These are phyloP conservation scores for Glyphotaelius pellucidus DNA, from an alignment of 2,888 invertebrate genomes.

Conservation along the genomic window DNA sequence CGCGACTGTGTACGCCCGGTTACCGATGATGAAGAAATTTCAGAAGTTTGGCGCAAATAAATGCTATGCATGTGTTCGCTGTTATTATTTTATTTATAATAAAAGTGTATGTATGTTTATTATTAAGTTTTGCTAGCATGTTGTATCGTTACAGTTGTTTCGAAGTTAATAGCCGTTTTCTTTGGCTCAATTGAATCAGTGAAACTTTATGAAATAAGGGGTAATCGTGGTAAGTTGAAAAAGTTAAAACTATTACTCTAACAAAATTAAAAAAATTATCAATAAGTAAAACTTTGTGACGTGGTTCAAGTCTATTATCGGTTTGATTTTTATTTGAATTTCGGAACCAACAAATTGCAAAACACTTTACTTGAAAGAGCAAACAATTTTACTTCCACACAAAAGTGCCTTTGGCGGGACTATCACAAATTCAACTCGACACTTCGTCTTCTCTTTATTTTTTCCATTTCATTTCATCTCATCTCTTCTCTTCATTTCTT, in stretches of 20 bases:
- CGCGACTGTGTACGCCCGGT: background rate
- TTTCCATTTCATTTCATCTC: too few species aligned
- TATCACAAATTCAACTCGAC: too few species aligned
- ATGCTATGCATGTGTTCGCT: too few species aligned
- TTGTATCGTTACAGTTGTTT: background rate
- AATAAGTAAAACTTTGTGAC: background rate
- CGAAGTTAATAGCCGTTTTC: background rate
- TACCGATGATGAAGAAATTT: conserved; percentile 14
- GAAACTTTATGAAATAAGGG: background rate
- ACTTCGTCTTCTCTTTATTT: too few species aligned
- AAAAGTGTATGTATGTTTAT: too few species aligned
- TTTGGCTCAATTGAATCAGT: background rate
- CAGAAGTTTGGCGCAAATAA: background rate
- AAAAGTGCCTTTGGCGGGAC: too few species aligned
- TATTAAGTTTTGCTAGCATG: background rate
- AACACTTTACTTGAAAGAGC: too few species aligned
- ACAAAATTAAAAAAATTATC: background rate
- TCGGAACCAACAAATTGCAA: background rate
- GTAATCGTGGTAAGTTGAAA: too few species aligned
- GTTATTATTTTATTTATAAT: too few species aligned
- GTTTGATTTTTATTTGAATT: background rate
- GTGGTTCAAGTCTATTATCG: background rate
- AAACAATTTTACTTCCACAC: too few species aligned
- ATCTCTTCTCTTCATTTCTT: too few species aligned
- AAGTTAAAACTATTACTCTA: too few species aligned